phyloP scores from a whole-genome alignment of 2,113 vertebrate genomes.

The Corythaeola cristata region DNA sequence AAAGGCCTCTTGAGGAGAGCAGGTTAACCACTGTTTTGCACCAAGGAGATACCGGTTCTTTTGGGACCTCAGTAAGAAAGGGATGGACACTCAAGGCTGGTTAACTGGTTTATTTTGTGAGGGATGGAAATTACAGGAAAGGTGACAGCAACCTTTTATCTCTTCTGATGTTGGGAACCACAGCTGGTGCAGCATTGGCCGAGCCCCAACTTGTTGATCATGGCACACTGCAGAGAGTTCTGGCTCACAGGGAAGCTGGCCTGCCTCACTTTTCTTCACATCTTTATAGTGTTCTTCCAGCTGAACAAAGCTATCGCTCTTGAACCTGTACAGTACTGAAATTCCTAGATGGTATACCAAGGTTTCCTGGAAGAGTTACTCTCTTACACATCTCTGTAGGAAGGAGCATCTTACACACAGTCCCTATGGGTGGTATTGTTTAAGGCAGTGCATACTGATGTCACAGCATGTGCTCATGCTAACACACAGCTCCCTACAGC shows the following conservation, averaged over 20 bases:
- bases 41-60: not conserved
- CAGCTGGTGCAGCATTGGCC: not conserved
- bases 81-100: not conserved
- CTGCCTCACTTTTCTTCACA: not conserved
- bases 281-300: not conserved
- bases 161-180: not conserved
- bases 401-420: not conserved
- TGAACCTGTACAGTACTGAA: not conserved
- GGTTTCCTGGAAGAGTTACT: fast-evolving
- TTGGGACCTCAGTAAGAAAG: not conserved
- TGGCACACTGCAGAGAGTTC: not conserved
- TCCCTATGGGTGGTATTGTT: not conserved
- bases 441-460: not conserved
- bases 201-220: not conserved
- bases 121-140: not conserved
- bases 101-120: not conserved
- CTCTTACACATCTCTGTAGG: not conserved
- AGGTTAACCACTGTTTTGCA: not conserved
- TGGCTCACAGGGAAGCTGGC: not conserved
- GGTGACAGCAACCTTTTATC: not conserved
- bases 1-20: not conserved
- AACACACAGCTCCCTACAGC: not conserved
- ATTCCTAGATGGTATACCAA: not conserved
- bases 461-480: fast-evolving
- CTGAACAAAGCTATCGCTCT: not conserved